These are phyloP conservation scores for Dasypogon diadema DNA, from an alignment of 2,888 invertebrate genomes.

Conservation along the genomic window DNA sequence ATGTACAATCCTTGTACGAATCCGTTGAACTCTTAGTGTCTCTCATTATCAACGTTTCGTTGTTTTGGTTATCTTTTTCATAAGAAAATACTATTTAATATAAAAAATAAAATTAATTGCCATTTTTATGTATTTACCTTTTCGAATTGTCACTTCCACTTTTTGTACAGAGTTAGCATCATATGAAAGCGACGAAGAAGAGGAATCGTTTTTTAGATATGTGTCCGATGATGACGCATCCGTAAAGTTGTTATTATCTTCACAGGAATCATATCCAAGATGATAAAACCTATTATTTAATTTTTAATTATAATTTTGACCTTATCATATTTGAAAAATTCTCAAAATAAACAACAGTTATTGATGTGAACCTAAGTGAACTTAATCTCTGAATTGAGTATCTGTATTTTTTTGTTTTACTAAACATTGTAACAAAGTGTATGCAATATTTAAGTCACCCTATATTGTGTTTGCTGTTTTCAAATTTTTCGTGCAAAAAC, in stretches of 20 bases:
- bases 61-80: neutral
- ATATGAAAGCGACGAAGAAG: slow-evolving; percentile 20
- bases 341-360: too few species aligned
- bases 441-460: neutral
- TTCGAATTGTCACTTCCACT: slow-evolving; percentile 11
- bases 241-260: slow-evolving; percentile 30
- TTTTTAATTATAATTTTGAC: too few species aligned
- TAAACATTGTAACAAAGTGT: too few species aligned
- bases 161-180: neutral
- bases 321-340: too few species aligned
- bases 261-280: slow-evolving; percentile 72
- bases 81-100: too few species aligned
- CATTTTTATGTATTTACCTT: slow-evolving; percentile 45
- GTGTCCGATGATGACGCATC: neutral
- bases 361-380: too few species aligned
- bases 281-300: slow-evolving; percentile 79
- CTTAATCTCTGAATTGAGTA: too few species aligned
- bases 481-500: too few species aligned
- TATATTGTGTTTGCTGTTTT: too few species aligned
- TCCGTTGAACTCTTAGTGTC: slow-evolving; percentile 24
- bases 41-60: neutral
- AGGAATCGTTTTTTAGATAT: neutral
- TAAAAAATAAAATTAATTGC: too few species aligned
- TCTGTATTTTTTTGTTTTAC: too few species aligned
- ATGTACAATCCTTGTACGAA: slow-evolving; percentile 51